A percentile compares a stretch with the other conserved stretches of the same genome.
Conservation (phyloP, 2,888 invertebrate species). For the Elgonia sp. region DNA sequence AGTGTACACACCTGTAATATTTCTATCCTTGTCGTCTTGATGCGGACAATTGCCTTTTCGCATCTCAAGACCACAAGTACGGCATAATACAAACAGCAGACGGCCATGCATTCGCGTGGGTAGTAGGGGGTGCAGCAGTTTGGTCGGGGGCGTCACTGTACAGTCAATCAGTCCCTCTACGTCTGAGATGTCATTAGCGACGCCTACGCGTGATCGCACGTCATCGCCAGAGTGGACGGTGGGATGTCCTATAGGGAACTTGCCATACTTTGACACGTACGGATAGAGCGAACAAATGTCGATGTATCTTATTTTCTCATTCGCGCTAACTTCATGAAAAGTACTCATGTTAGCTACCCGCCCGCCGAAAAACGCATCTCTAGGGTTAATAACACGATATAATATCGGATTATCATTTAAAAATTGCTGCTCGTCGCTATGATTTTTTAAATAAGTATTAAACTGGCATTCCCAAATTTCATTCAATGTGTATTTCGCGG, state of each 20-base stretch:
- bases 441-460: neutral
- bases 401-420: slow-evolving; percentile 77
- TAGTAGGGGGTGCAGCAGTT: slow-evolving; percentile 78
- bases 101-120: slow-evolving; percentile 80
- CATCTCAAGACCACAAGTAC: no score
- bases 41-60: no score
- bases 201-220: slow-evolving; percentile 10
- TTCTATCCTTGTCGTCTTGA: no score
- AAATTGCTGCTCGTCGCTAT: neutral
- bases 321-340: neutral
- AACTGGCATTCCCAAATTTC: slow-evolving; percentile 47
- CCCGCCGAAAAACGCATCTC: slow-evolving; percentile 41
- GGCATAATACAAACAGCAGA: slow-evolving; percentile 80
- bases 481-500: slow-evolving; percentile 17
- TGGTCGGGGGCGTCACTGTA: slow-evolving; percentile 76
- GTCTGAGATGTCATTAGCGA: neutral
- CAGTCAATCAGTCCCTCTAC: slow-evolving; percentile 80
- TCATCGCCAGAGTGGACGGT: slow-evolving; percentile 47
- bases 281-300: slow-evolving; percentile 81
- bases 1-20: no score
- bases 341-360: slow-evolving; percentile 22
- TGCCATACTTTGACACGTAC: slow-evolving; percentile 79
- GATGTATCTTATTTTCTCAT: slow-evolving; percentile 66
- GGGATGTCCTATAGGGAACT: slow-evolving; percentile 82
- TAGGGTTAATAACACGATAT: slow-evolving; percentile 1